phyloP scores from a whole-genome alignment of 37 sponge, comb jelly and placozoan genomes.

The Haliclona indistincta region DNA sequence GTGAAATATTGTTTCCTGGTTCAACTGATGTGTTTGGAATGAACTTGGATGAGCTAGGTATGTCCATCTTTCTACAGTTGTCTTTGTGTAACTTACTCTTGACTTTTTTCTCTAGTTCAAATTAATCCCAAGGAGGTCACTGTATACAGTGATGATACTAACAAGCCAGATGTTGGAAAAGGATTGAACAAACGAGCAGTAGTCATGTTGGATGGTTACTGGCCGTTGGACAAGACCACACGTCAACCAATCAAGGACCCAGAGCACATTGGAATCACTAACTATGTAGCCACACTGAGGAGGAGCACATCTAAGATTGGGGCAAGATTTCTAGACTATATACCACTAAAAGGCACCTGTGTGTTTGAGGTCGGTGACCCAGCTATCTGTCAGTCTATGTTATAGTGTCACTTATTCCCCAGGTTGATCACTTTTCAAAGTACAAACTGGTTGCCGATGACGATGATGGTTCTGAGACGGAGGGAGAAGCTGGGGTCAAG shows the following conservation, averaged over 20 bases:
- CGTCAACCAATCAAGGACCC: constrained; percentile 74
- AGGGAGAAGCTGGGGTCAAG: constrained; percentile 21
- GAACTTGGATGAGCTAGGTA: constrained; percentile 85
- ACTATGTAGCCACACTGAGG: constrained; percentile 69
- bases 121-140: constrained; percentile 82
- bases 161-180: constrained; percentile 75
- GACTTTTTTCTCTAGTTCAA: constrained; percentile 32
- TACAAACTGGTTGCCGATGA: constrained; percentile 80
- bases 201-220: constrained; percentile 58
- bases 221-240: constrained; percentile 88
- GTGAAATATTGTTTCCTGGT: constrained; percentile 68
- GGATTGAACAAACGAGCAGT: constrained; percentile 86
- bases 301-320: constrained; percentile 79
- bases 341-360: constrained; percentile 72
- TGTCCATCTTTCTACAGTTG: constrained; percentile 3
- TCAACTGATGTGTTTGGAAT: constrained; percentile 73
- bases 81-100: not conserved
- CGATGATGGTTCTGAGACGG: constrained; percentile 14
- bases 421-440: constrained; percentile 89
- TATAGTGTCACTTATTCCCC: not conserved
- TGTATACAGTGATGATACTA: constrained; percentile 81
- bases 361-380: constrained; percentile 49
- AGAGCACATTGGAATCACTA: constrained; percentile 33
- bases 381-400: not conserved
- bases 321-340: constrained; percentile 80